Base-by-base conservation (phyloP, 2,113 vertebrate genomes). In the Phoenicopterus ruber region DNA sequence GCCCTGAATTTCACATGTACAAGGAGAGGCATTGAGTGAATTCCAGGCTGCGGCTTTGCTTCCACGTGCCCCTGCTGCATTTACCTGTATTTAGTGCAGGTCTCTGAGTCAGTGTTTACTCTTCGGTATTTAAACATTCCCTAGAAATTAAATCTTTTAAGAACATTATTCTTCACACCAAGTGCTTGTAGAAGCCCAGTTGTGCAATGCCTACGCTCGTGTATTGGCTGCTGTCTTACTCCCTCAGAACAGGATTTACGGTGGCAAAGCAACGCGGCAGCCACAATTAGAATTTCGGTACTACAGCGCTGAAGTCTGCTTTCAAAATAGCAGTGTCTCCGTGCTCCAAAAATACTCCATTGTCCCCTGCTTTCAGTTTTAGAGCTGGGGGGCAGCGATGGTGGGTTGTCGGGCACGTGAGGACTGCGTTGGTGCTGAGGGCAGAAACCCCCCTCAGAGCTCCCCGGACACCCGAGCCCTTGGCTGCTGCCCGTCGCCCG, bases 111-210 rank as follows among this genome's bases (percentile, higher is more conserved):
- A 73, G 47, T 93, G 59, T 95, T 96, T 86, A 61, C 86, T 65
- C 71, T 92, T 10, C 84, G n/a, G 95, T 76, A 62, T 93, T 93
- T 88, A 82, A 96, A 91, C 88, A 86, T 86, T 95, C 76, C 96
- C 95, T 89, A 66, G 95, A 94, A 97, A 93, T 96, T 90, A 87
- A 94, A 63, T 93, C 96, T 91, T 90, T 87, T 94, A 62, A 93
- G 94, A 85, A 77, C 81, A 73, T 96, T 85, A 87, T 82, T 91
- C 91, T 85, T 91, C 93, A 62, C 97, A 88, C 89, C 89, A 58
- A 95, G 93, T 40, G 89, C 91, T 49, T 55, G 93, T 25, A 77
- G 95, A 72, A 95, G 91, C 95, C 91, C 91, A 76, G 93, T 87
- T 91, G 81, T 93, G 88, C 91, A n/a, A 26, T 95, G 96, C 97